phyloP scores from a whole-genome alignment of 1,140 invertebrate genomes.

The Pararge aegeria region DNA sequence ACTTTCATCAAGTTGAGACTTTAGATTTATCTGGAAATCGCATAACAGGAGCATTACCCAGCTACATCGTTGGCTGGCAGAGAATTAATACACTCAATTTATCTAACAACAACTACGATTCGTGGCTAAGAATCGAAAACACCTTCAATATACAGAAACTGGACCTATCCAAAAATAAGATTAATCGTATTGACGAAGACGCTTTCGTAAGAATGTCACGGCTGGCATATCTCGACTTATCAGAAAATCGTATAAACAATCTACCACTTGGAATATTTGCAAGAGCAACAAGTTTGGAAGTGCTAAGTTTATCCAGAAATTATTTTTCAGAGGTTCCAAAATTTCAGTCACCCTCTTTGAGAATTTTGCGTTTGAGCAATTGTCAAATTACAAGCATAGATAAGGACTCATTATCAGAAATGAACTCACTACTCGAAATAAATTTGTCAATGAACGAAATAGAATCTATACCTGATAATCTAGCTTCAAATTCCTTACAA shows the following conservation, averaged over 20 bases:
- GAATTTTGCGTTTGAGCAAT: constrained; percentile 78
- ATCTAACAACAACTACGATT: constrained; percentile 79
- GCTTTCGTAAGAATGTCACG: constrained; percentile 49
- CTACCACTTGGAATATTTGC: constrained; percentile 76
- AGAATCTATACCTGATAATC: constrained; percentile 74
- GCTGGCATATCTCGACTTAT: constrained; percentile 76
- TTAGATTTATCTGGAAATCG: constrained; percentile 81
- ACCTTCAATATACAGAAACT: constrained; percentile 64
- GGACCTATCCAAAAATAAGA: constrained; percentile 76
- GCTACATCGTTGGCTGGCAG: constrained; percentile 64
- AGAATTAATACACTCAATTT: constrained; percentile 77
- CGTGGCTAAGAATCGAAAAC: constrained; percentile 72
- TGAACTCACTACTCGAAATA: constrained; percentile 77
- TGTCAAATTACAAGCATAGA: constrained; percentile 80
- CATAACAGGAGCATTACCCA: constrained; percentile 59
- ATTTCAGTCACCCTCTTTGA: constrained; percentile 79
- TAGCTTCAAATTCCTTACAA: constrained; percentile 78
- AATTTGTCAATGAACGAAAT: constrained; percentile 82
- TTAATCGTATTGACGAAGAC: constrained; percentile 59
- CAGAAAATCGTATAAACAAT: constrained; percentile 82
- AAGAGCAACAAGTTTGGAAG: constrained; percentile 77
- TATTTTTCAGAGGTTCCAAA: constrained; percentile 80
- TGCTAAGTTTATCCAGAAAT: constrained; percentile 83
- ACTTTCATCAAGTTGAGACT: constrained; percentile 69
- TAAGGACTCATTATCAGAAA: constrained; percentile 64